phyloP scores from a whole-genome alignment of 1,140 invertebrate genomes.

The Dendroctonus ponderosae region DNA sequence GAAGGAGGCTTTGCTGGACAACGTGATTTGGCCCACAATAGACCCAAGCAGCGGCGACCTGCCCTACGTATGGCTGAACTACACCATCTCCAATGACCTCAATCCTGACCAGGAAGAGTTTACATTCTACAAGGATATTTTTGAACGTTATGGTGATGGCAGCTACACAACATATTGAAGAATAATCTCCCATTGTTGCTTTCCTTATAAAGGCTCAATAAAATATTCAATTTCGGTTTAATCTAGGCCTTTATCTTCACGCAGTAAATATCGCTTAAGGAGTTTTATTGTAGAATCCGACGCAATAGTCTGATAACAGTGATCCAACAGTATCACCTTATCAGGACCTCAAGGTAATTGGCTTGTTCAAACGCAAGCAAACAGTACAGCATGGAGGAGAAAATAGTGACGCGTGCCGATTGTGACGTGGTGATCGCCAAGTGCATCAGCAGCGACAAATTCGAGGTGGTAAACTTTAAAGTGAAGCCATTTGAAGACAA shows the following conservation, averaged over 20 bases:
- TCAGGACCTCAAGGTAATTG: no score
- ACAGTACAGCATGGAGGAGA: slow-evolving; percentile 11
- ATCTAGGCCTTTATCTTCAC: no score
- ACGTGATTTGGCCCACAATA: slow-evolving; percentile 15
- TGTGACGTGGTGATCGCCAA: slow-evolving; percentile 12
- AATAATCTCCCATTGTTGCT: background rate
- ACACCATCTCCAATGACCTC: slow-evolving; percentile 3
- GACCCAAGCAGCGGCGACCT: background rate
- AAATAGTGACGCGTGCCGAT: slow-evolving; percentile 10
- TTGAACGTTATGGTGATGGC: slow-evolving; percentile 9
- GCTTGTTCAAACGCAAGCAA: background rate
- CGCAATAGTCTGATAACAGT: no score
- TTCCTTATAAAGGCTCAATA: no score
- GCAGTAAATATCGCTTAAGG: no score
- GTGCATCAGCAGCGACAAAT: slow-evolving; percentile 14
- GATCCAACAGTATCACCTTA: no score
- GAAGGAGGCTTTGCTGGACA: slow-evolving; percentile 9
- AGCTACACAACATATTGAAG: slow-evolving; percentile 19
- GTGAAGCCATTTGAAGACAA: slow-evolving; percentile 24
- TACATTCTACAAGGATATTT: slow-evolving; percentile 13
- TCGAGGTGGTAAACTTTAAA: slow-evolving; percentile 23
- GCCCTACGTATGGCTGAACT: slow-evolving; percentile 14
- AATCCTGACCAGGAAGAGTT: slow-evolving; percentile 14
- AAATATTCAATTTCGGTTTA: no score
- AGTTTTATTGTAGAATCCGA: no score